Evolutionary conservation across 2,888 invertebrate species (phyloP), one percentile per base, ranked within the genome.

Genomic region (Amblyteles armatorius): DNA sequence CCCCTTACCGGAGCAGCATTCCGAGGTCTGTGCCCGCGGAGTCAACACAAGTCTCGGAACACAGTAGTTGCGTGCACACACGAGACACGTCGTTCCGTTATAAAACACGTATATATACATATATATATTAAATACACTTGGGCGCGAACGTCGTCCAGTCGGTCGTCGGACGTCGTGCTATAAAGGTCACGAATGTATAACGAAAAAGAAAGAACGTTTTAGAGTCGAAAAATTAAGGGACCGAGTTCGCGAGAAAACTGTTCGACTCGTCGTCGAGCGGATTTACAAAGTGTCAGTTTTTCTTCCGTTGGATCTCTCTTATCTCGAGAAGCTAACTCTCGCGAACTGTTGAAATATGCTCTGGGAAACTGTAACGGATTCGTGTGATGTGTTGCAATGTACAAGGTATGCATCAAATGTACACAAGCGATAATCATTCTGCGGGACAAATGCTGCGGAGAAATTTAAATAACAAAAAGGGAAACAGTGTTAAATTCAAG

Each of bases 331-430:
- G 33, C 72, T 72, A 63, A 77, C 55, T 79, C 71, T 65, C 16
- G 22, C 65, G 26, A 68, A 44, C 40, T 80, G 33, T 60, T 68
- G 67, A 48, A 82, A 76, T 29, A 92, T 92, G 92, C 86, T 94
- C 90, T 94, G 93, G 94, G 94, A 94, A 90, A 87, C 92, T 80
- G 89, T 93, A 73, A 90, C 88, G 60, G 93, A 93, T 80, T 91
- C 93, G 63, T 94, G 94, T 89, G 94, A 94, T 85, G 92, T 93
- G 88, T 94, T 93, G 88, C 93, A 94, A 86, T 94, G 94, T 90
- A 93, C 94, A 89, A 94, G 94, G 94, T 94, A 94, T 89, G 85
- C 85, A 86, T 87, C 74, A 82, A 55, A 81, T 69, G 44, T 78
- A 60, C 71, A 22, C 44, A 16, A 65, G 33, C 63, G 63, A 16